Conservation (phyloP, 2,888 invertebrate species). For the Cephus spinipes region DNA sequence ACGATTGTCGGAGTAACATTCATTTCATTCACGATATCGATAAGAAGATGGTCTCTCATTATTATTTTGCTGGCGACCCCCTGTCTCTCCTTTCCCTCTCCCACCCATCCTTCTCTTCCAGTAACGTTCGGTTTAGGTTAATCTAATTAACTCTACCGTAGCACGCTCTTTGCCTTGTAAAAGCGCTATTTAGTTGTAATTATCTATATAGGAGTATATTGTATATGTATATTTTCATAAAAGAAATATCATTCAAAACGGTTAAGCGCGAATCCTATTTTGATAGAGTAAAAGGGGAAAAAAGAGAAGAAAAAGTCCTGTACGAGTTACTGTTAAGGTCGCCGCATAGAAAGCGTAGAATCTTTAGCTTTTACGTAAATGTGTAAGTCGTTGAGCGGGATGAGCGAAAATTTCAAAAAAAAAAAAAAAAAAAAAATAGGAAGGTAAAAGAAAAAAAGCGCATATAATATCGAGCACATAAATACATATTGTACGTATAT, state of each 20-base stretch:
- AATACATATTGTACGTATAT: slow-evolving; percentile 3
- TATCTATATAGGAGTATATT: background rate
- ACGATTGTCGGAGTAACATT: background rate
- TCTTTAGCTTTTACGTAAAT: background rate
- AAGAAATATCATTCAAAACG: background rate
- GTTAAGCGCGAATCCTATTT: background rate
- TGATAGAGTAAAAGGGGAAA: background rate
- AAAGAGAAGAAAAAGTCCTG: background rate
- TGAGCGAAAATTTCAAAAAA: background rate
- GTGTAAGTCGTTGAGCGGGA: background rate
- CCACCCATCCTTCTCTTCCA: background rate
- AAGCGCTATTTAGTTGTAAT: background rate
- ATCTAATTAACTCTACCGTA: background rate
- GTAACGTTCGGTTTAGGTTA: background rate
- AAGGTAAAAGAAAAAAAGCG: background rate
- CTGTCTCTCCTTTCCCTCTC: background rate
- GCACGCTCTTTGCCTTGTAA: background rate
- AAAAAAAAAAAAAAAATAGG: background rate
- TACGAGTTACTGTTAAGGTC: background rate
- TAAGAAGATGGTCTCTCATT: background rate
- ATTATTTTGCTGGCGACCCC: background rate
- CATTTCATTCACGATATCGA: background rate
- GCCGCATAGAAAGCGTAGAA: background rate
- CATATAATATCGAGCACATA: background rate
- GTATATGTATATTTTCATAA: background rate